Evolutionary conservation across 37 sponge, comb jelly and placozoan species (phyloP).

Genomic region (Petrosia ficiformis): DNA sequence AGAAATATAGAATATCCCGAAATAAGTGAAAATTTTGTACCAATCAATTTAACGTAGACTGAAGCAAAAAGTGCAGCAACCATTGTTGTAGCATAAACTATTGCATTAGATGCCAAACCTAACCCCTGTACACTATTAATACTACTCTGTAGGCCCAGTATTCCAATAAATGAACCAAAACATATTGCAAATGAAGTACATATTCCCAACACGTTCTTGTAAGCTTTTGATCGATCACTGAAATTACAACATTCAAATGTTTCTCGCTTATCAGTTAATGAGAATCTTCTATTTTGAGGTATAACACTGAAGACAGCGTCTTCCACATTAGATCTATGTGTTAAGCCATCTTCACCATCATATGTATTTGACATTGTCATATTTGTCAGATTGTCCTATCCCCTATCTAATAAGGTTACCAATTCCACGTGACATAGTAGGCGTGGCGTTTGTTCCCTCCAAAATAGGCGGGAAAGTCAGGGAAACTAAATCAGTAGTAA

Average conservation of each 20-base stretch:
- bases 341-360: no score
- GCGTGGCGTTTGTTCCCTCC: not conserved
- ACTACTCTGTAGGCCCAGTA: conserved; percentile 37
- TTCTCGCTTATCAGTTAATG: no score
- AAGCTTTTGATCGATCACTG: not conserved
- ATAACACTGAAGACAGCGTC: no score
- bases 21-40: conserved; percentile 16
- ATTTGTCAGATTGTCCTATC: no score
- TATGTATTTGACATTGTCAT: no score
- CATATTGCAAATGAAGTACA: not conserved
- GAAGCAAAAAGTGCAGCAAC: not conserved
- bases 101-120: conserved; percentile 17
- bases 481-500: not conserved
- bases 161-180: not conserved
- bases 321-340: no score
- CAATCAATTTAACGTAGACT: not conserved
- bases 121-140: conserved; percentile 8
- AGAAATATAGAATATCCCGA: not conserved
- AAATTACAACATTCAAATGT: not conserved
- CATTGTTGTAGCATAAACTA: conserved; percentile 22
- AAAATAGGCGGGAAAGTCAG: not conserved
- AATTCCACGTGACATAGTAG: no score
- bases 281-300: no score
- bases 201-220: conserved; percentile 17
- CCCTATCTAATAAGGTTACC: no score